Base-by-base conservation (phyloP, 2,797 vertebrate genomes). In the Fringilla coelebs region DNA sequence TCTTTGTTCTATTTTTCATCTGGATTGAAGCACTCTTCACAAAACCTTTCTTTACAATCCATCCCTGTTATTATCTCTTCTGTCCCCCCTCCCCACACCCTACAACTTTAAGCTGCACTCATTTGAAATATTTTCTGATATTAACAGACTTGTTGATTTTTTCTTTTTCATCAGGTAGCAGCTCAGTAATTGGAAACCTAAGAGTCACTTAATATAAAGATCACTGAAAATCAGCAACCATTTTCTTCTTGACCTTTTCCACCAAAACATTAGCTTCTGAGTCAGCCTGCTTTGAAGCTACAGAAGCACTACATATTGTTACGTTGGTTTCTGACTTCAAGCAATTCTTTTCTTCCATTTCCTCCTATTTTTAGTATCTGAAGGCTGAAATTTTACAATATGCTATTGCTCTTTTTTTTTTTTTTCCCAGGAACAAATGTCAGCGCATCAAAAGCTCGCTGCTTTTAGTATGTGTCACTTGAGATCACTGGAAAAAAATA, bases 191-290 rank as follows among this genome's bases (percentile, higher is more conserved):
- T 65, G 63, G 49, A 91, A 55, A 74, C 41, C 52, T 73, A 77
- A 70, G 68, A 96, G 52, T 82, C 81, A 94, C 66, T 94, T 92
- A 67, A 83, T 78, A 86, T 94, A 83, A 85, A 96, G 75, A 95
- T 85, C 74, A 87, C 41, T 90, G 55, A 80, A 38, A 94, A 90
- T 88, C 75, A 85, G 74, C 85, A 94, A 85, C 71, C 36, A 67
- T 89, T 95, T 90, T 92, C 31, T 93, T 96, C 77, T 84, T 91
- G 93, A 94, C 94, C 86, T 96, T 95, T 95, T 90, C 84, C 84
- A 94, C 48, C 71, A 96, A 94, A 96, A 94, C 67, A 87, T 86
- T 85, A 91, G 68, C 60, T 95, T 95, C 92, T 96, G 94, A 96
- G 77, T 95, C 91, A 96, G 52, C 49, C 85, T 85, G 81, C 58